These are phyloP conservation scores for Trichonephila clavipes DNA, from an alignment of 1,140 invertebrate genomes.

Conservation along the genomic window DNA sequence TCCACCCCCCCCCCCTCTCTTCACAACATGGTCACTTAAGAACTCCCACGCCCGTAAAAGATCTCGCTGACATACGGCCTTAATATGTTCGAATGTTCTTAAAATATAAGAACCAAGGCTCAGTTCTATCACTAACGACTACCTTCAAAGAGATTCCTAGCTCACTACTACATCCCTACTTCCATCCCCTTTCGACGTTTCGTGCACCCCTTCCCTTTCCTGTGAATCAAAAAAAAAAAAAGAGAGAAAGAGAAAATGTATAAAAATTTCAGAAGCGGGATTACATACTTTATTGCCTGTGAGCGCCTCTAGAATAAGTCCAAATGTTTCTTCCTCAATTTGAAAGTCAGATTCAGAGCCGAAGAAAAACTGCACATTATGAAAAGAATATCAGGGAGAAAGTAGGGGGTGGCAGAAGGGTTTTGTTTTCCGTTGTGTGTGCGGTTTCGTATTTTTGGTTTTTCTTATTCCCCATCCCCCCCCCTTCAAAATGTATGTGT, in stretches of 20 bases:
- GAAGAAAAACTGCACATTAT: slow-evolving; percentile 45
- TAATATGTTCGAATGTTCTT: slow-evolving; percentile 33
- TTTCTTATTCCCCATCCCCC: too few relatives aligned
- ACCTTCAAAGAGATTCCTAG: neutral
- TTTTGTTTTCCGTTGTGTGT: slow-evolving; percentile 9
- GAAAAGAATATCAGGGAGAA: slow-evolving; percentile 38
- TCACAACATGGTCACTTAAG: neutral
- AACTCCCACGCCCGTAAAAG: neutral
- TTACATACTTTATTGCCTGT: slow-evolving; percentile 46
- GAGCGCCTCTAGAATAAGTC: slow-evolving; percentile 19
- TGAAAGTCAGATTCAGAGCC: slow-evolving; percentile 32
- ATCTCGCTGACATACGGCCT: neutral
- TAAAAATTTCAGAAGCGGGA: slow-evolving; percentile 28
- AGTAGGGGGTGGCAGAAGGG: neutral
- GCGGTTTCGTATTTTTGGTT: neutral
- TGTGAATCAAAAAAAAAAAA: neutral
- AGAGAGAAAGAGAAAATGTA: neutral
- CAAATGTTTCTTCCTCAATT: slow-evolving; percentile 46
- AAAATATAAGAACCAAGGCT: slow-evolving; percentile 2
- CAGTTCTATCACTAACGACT: neutral
- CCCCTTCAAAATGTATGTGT: too few relatives aligned
- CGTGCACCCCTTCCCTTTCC: neutral
- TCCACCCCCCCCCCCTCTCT: neutral
- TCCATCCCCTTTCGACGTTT: neutral
- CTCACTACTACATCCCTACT: neutral